Percentiles rank a stretch among this genome's conserved stretches.
phyloP scores from a whole-genome alignment of 1,140 invertebrate genomes.

The Panagrolaimus sp. region DNA sequence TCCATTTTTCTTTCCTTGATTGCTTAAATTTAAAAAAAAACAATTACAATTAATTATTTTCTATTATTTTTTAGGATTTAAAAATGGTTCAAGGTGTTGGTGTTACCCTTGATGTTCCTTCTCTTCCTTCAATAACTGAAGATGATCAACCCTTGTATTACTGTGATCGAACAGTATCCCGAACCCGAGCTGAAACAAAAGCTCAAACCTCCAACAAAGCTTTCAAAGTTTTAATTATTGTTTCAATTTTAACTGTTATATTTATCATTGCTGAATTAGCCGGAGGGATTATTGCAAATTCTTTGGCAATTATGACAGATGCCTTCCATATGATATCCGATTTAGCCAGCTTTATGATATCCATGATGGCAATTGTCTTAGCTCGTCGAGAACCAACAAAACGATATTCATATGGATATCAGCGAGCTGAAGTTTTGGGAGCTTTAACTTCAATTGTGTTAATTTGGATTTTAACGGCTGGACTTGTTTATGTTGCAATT shows the following conservation, averaged over 20 bases:
- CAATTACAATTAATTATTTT: background rate
- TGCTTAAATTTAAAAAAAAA: too few relatives aligned
- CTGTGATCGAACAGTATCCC: conserved; percentile 7
- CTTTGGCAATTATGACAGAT: conserved; percentile 90
- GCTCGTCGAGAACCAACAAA: conserved; percentile 77
- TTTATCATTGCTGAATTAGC: conserved; percentile 52
- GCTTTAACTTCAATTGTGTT: conserved; percentile 73
- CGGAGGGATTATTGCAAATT: conserved; percentile 51
- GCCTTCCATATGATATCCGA: conserved; percentile 90
- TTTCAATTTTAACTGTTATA: conserved; percentile 47
- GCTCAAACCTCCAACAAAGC: conserved; percentile 32
- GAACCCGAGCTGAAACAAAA: background rate
- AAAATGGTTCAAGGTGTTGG: conserved; percentile 5
- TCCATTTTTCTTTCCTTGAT: too few relatives aligned
- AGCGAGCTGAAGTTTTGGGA: conserved; percentile 69
- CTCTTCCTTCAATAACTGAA: background rate
- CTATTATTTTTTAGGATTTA: conserved; percentile 1
- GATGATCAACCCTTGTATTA: conserved; percentile 14
- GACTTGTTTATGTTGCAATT: conserved; percentile 85
- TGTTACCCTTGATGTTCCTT: background rate
- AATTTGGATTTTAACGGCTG: conserved; percentile 94
- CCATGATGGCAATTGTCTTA: conserved; percentile 83
- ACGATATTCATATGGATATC: conserved; percentile 73
- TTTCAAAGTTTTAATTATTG: conserved; percentile 46
- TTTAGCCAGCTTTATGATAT: conserved; percentile 94